Conservation (phyloP, 2,797 vertebrate species). For the Sorex maritimensis region DNA sequence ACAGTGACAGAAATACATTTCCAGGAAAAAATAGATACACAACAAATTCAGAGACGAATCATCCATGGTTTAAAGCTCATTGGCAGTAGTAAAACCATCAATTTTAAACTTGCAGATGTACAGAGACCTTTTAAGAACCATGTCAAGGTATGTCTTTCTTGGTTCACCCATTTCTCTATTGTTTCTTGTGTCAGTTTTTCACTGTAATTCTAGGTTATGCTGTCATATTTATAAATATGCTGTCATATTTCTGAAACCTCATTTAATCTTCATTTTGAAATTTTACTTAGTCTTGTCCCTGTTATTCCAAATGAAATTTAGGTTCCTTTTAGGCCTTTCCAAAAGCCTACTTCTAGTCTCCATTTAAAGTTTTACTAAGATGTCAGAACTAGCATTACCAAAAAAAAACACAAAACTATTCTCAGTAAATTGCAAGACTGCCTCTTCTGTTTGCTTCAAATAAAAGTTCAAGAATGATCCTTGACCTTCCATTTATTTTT, state of each 20-base stretch:
- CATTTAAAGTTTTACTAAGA: not conserved
- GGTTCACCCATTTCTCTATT: not conserved
- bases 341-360: not conserved
- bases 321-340: not conserved
- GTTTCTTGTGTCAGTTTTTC: slow-evolving; percentile 5
- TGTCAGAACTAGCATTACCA: not conserved
- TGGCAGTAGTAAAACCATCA: not conserved
- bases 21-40: slow-evolving; percentile 24
- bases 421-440: not conserved
- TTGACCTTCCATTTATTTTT: not conserved
- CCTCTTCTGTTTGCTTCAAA: not conserved
- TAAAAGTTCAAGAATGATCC: not conserved
- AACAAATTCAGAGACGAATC: not conserved
- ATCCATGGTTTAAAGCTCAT: not conserved
- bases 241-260: not conserved
- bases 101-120: not conserved
- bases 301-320: slow-evolving; percentile 27
- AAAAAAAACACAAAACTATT: not conserved
- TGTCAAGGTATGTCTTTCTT: not conserved
- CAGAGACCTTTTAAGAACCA: not conserved
- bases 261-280: slow-evolving; percentile 52
- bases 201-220: slow-evolving; percentile 6
- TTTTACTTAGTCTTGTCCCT: slow-evolving; percentile 4
- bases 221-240: not conserved
- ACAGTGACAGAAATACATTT: not conserved